Conservation (phyloP, 2,797 vertebrate genomes). For the Ibycter americanus region DNA sequence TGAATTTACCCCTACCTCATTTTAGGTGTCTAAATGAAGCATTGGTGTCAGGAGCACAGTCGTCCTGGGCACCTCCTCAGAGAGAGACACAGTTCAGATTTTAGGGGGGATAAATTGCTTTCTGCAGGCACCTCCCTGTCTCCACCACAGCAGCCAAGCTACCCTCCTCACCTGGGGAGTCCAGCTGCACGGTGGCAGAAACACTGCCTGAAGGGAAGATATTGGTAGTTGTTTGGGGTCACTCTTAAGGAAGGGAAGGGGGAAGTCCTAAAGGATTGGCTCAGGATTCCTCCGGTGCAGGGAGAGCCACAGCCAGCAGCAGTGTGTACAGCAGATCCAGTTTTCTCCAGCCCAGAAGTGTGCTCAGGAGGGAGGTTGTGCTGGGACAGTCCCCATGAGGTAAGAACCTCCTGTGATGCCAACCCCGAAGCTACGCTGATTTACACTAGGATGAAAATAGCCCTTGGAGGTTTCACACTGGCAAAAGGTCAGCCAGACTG, state of each 20-base stretch:
- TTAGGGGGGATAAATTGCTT: neutral
- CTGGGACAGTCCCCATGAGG: neutral
- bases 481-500: conserved; percentile 26
- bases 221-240: neutral
- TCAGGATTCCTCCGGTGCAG: neutral
- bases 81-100: neutral
- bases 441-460: conserved; percentile 42
- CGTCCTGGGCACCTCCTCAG: neutral
- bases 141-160: neutral
- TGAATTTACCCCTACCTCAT: neutral
- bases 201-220: neutral
- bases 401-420: conserved; percentile 14
- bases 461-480: neutral
- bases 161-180: neutral
- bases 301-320: neutral
- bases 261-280: neutral
- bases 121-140: neutral
- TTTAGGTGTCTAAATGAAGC: conserved; percentile 1
- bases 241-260: neutral
- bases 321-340: neutral
- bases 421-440: neutral
- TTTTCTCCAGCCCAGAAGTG: neutral
- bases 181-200: neutral
- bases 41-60: neutral
- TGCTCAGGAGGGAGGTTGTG: neutral